phyloP scores from a whole-genome alignment of 2,888 invertebrate genomes.

The Palloptera scutellata region DNA sequence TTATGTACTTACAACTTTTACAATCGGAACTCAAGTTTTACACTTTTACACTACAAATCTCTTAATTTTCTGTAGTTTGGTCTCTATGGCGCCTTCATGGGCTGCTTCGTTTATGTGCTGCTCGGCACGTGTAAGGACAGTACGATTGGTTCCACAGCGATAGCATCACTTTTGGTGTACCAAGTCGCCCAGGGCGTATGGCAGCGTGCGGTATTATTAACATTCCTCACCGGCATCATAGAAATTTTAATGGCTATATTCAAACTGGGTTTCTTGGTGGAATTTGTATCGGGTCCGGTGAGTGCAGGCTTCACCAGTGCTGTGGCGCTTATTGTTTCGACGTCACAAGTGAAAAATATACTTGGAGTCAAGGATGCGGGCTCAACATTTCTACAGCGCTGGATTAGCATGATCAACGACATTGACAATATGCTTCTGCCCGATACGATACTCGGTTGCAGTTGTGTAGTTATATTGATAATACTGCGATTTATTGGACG shows the following conservation, averaged over 20 bases:
- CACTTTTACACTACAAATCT: too few species aligned
- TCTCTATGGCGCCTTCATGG: constrained; percentile 90
- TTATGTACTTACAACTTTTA: too few species aligned
- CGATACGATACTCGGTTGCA: constrained; percentile 79
- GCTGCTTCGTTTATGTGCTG: constrained; percentile 88
- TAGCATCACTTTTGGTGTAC: constrained; percentile 85
- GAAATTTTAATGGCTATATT: constrained; percentile 83
- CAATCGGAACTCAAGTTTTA: too few species aligned
- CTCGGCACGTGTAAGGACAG: constrained; percentile 93
- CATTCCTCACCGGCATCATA: constrained; percentile 78
- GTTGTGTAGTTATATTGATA: constrained; percentile 77
- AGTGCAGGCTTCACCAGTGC: constrained; percentile 90
- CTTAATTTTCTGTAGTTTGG: constrained; percentile 75
- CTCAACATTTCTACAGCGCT: constrained; percentile 79
- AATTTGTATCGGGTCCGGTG: constrained; percentile 90
- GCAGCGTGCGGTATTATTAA: constrained; percentile 77
- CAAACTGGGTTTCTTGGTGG: constrained; percentile 85
- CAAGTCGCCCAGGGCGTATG: constrained; percentile 74
- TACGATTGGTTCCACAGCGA: constrained; percentile 92
- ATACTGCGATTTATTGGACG: constrained; percentile 77
- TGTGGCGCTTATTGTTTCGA: constrained; percentile 85
- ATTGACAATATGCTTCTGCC: constrained; percentile 72
- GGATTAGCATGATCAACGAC: constrained; percentile 76
- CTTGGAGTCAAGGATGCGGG: constrained; percentile 77
- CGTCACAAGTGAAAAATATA: constrained; percentile 85